Evolutionary conservation across 2,113 vertebrate genomes (phyloP).

Genomic region (Chelonoidis abingdonii): DNA sequence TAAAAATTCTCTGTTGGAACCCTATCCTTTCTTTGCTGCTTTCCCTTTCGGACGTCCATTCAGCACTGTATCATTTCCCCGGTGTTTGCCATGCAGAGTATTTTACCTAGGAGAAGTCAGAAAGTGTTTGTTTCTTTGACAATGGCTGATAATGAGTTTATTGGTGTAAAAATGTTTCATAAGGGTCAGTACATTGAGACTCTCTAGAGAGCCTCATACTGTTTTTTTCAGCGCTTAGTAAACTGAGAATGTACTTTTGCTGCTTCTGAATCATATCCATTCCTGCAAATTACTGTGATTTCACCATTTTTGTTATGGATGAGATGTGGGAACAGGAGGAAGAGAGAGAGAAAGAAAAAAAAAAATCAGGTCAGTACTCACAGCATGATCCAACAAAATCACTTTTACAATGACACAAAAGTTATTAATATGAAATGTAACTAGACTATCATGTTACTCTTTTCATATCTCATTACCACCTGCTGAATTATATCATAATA

Average conservation of each 20-base stretch:
- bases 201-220: background rate
- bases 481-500: accelerated
- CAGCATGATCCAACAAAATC: background rate
- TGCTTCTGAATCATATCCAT: background rate
- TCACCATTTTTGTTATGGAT: background rate
- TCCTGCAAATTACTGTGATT: constrained; percentile 23
- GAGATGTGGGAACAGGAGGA: background rate
- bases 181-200: constrained; percentile 3
- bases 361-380: background rate
- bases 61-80: constrained; percentile 39
- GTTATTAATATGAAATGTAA: background rate
- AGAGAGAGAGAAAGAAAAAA: background rate
- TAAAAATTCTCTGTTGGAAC: background rate
- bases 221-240: background rate
- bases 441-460: background rate
- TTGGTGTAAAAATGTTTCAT: background rate
- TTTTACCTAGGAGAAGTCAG: background rate
- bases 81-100: constrained; percentile 36
- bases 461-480: background rate
- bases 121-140: constrained; percentile 29
- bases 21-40: background rate
- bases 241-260: background rate
- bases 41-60: constrained; percentile 42
- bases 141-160: constrained; percentile 34
- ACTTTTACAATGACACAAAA: background rate